Evolutionary conservation across 2,113 vertebrate species (phyloP).

Genomic region (Bubo scandiacus): DNA sequence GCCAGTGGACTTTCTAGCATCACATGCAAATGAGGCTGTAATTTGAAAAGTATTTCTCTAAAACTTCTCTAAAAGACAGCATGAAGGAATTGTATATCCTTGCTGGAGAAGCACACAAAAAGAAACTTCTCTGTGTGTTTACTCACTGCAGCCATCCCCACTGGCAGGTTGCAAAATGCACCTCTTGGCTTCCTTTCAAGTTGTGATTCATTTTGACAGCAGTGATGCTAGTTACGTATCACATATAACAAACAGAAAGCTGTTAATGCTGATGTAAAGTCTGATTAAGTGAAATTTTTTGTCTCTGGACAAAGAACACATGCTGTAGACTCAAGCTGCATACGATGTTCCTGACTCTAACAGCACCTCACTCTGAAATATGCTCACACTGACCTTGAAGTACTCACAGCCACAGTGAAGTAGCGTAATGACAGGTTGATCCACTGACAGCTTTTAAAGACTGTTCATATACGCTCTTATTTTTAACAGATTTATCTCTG

Average conservation of each 20-base stretch:
- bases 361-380: neutral
- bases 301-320: neutral
- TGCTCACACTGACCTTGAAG: fast-evolving
- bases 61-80: neutral
- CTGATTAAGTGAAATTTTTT: neutral
- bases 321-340: neutral
- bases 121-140: neutral
- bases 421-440: neutral
- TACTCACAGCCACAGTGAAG: neutral
- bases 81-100: neutral
- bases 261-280: neutral
- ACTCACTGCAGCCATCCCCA: neutral
- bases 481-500: conserved; percentile 16
- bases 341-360: neutral
- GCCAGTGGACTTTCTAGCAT: neutral
- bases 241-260: neutral
- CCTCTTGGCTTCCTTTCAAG: neutral
- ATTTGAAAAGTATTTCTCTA: neutral
- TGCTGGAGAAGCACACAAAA: neutral
- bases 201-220: neutral
- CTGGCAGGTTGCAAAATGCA: neutral
- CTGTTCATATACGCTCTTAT: neutral
- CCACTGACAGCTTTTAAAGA: neutral
- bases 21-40: neutral
- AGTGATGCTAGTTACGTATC: neutral